These are phyloP conservation scores for Cinara cedri DNA, from an alignment of 2,888 invertebrate genomes.

Conservation along the genomic window DNA sequence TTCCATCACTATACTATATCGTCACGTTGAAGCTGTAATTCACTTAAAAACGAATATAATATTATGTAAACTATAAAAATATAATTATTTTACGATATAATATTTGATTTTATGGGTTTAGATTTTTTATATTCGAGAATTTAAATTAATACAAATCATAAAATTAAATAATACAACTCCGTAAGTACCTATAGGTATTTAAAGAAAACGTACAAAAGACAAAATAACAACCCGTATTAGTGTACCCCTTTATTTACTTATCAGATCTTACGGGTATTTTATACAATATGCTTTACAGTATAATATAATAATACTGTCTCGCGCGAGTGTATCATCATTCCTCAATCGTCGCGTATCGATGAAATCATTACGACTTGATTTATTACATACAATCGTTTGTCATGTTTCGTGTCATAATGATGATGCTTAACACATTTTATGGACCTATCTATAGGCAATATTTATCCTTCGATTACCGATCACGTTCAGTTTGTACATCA, in stretches of 20 bases:
- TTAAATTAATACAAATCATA: no score
- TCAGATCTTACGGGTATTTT: slow-evolving; percentile 10
- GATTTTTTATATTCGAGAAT: no score
- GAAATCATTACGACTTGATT: slow-evolving; percentile 48
- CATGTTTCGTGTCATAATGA: slow-evolving; percentile 31
- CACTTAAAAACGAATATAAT: no score
- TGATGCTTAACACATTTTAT: slow-evolving; percentile 22
- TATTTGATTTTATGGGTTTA: no score
- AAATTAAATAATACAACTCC: no score
- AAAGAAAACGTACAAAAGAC: no score
- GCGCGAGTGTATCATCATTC: neutral
- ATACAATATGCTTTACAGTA: neutral
- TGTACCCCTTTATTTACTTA: slow-evolving; percentile 1
- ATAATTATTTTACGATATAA: no score
- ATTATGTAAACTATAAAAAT: no score
- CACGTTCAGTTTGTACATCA: slow-evolving; percentile 9
- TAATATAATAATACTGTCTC: neutral
- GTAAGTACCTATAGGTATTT: no score
- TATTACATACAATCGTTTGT: slow-evolving; percentile 42
- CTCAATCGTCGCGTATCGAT: slow-evolving; percentile 36
- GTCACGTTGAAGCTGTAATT: no score
- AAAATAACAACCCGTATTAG: no score
- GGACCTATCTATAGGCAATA: neutral
- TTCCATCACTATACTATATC: no score
- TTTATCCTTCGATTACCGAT: neutral